Conservation (phyloP, 2,797 vertebrate genomes). For the Valencia hispanica region DNA sequence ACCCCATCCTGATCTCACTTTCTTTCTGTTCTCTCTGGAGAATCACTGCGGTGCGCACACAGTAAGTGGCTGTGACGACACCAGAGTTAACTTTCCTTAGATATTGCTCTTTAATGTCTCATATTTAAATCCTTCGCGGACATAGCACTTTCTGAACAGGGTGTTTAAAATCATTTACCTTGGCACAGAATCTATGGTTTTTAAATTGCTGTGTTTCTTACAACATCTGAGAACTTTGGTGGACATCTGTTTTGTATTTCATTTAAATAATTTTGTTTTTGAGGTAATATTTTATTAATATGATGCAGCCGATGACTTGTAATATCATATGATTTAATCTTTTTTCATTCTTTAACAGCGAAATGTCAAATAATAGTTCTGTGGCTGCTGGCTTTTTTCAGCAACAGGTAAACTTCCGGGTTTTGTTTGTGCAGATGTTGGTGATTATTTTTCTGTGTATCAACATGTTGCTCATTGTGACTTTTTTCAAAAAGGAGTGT, state of each 20-base stretch:
- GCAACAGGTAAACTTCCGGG: rapidly evolving
- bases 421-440: conserved; percentile 52
- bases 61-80: neutral
- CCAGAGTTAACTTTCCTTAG: neutral
- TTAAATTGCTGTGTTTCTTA: neutral
- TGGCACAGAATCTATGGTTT: neutral
- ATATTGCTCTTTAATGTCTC: neutral
- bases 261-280: neutral
- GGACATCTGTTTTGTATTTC: neutral
- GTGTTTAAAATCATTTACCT: neutral
- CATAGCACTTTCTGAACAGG: neutral
- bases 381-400: neutral
- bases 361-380: conserved; percentile 33
- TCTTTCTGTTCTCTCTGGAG: neutral
- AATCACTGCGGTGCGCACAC: neutral
- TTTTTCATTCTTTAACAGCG: neutral
- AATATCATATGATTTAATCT: neutral
- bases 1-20: neutral
- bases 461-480: conserved; percentile 63
- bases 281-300: neutral
- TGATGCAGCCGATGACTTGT: neutral
- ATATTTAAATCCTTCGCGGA: conserved; percentile 3
- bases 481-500: conserved; percentile 57
- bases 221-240: neutral
- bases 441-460: conserved; percentile 62